Evolutionary conservation across 2,888 invertebrate genomes (phyloP), one percentile per base, ranked within the genome.

Genomic region (Pseudococcus jackbeardsleyi): DNA sequence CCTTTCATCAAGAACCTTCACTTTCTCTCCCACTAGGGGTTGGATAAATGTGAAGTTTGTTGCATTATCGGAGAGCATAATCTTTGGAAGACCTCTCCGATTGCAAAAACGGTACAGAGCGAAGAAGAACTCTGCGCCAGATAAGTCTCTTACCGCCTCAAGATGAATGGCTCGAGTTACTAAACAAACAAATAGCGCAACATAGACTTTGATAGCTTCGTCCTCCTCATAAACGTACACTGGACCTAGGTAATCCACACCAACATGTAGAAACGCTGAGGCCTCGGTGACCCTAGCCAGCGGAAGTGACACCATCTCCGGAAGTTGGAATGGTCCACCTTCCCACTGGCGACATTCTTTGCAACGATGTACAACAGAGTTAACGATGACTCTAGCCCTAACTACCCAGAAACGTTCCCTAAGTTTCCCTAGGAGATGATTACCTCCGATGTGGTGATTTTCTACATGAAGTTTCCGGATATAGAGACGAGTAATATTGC

Each of bases 141-240:
- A 59, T 8, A 59, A n/a, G n/a, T 85, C 26, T 22, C 15, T 22
- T 7, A 33, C 54, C 2, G 54, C 22, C 19, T 85, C 85, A 7
- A 85, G 15, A 26, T 85, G 85, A 19, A 85, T 54, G 7, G 59
- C 59, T 11, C 85, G 54, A 46, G 85, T 85, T 4, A 85, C 59
- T 59, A 85, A 15, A 39, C 85, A 85, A 17, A 59, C 54, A 54
- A 85, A 59, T 2, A 85, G 59, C 2, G 15, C 11, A 26, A 42
- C 85, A 59, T 85, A 59, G 17, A 59, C 85, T 26, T 85, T 59
- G 3, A 85, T 59, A 15, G 26, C 26, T 33, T 33, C 26, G 3
- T 33, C 3, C 3, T 3, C 26, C 3, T 33, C 26, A 3, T 33
- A 33, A 3, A 33, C 3, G 3, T 33, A 33, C 1, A 33, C 26